Evolutionary conservation across 2,888 invertebrate genomes (phyloP), one percentile per base, ranked within the genome.

Genomic region (Leucophora obtusa): DNA sequence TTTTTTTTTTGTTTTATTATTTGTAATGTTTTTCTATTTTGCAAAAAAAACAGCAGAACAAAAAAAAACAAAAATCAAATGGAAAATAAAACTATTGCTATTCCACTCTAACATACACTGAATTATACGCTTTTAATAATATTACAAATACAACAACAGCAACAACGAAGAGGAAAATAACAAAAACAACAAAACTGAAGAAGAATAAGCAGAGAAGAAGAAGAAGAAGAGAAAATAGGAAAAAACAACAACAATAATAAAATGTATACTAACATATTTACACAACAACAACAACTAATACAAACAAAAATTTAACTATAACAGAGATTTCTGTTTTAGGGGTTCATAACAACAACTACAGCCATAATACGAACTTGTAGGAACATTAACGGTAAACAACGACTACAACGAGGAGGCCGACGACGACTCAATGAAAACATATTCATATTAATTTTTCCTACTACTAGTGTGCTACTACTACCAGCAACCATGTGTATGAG

Each of bases 31-130:
- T 11, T 28, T 28, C 6, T 28, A 6, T 28, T 28, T 28, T 28
- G 28, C 28, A 28, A 28, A n/a, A n/a, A n/a, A n/a, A 43, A 71
- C 43, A 54, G 38, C 51, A 53, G 28, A 28, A 68, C 47, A 18
- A 80, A 76, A 63, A 65, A 72, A 51, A 62, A 43, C 54, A 50
- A 68, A 51, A 56, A 33, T 38, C 43, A 80, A 58, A 75, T 73
- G 38, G 60, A 82, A 83, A 83, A 82, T 56, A 75, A 62, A 77
- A 75, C 82, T 74, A 51, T n/a, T 74, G 77, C 73, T 35, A 18
- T 77, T 53, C 38, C 81, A 47, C 33, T 81, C 75, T 63, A 66
- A 51, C 77, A 33, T 51, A 15, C 14, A 18, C 11, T 6, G 17
- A 54, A 1, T 10, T 18, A 50, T 69, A 76, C 76, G 76, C 77